Evolutionary conservation across 37 sponge, comb jelly and placozoan genomes (phyloP).

Genomic region (Beroe ovata): DNA sequence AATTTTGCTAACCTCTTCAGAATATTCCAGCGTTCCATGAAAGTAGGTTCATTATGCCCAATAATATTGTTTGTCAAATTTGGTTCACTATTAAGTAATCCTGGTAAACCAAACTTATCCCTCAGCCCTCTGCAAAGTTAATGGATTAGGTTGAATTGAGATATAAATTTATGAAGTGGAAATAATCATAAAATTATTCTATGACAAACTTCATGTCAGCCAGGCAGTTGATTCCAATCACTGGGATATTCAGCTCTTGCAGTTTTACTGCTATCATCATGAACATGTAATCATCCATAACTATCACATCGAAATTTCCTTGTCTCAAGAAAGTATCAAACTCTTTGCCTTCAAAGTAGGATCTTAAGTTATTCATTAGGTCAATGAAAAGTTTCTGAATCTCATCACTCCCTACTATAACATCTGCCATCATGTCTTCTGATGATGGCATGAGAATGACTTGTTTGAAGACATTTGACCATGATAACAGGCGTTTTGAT

Average conservation of each 20-base stretch:
- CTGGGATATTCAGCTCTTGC: neutral
- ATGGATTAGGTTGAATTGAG: neutral
- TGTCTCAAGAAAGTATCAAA: neutral
- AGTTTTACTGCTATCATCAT: neutral
- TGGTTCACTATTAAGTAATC: neutral
- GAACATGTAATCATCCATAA: neutral
- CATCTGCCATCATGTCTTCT: slow-evolving; percentile 19
- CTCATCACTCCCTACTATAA: neutral
- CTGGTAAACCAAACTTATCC: neutral
- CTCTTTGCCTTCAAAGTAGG: neutral
- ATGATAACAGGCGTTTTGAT: neutral
- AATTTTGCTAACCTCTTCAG: neutral
- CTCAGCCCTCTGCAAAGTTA: neutral
- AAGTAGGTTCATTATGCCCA: neutral
- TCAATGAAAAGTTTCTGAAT: neutral
- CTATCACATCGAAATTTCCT: neutral
- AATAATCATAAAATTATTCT: neutral
- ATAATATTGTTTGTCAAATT: neutral
- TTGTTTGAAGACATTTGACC: neutral
- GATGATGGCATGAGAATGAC: neutral
- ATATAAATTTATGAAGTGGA: neutral
- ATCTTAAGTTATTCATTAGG: neutral
- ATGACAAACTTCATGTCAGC: slow-evolving; percentile 7
- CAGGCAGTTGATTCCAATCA: neutral
- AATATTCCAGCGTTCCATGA: neutral